These are phyloP conservation scores for Cheirogaleus major DNA, from an alignment of 2,797 vertebrate genomes.

Conservation along the genomic window DNA sequence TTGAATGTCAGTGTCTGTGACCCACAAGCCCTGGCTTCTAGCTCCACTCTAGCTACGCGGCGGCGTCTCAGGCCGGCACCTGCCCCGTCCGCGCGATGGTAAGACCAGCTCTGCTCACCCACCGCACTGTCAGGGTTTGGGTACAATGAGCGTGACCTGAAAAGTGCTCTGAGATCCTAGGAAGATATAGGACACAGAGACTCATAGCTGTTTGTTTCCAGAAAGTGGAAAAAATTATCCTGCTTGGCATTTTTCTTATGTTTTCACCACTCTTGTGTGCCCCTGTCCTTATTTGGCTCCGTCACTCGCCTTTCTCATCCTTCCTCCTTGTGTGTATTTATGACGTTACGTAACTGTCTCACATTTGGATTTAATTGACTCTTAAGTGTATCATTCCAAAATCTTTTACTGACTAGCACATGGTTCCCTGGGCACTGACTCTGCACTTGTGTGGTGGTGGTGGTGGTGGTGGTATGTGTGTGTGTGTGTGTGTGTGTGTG, in stretches of 20 bases:
- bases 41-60: neutral
- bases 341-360: conserved; percentile 73
- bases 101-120: neutral
- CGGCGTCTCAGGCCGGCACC: neutral
- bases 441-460: conserved; percentile 48
- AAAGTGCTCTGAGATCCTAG: neutral
- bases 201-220: neutral
- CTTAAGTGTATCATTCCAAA: conserved; percentile 60
- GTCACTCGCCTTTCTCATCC: neutral
- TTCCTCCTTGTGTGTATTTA: conserved; percentile 42
- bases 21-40: neutral
- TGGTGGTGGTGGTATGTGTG: neutral
- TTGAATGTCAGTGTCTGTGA: neutral
- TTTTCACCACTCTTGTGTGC: neutral
- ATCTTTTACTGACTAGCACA: conserved; percentile 73
- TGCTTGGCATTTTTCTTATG: neutral
- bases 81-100: neutral
- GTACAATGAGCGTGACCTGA: neutral
- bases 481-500: neutral
- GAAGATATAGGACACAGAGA: neutral
- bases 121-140: neutral
- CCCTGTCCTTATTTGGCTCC: neutral
- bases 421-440: conserved; percentile 3
- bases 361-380: conserved; percentile 79
- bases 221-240: neutral